Evolutionary conservation across 2,888 invertebrate genomes (phyloP), one percentile per base, ranked within the genome.

Genomic region (Macaria liturata): DNA sequence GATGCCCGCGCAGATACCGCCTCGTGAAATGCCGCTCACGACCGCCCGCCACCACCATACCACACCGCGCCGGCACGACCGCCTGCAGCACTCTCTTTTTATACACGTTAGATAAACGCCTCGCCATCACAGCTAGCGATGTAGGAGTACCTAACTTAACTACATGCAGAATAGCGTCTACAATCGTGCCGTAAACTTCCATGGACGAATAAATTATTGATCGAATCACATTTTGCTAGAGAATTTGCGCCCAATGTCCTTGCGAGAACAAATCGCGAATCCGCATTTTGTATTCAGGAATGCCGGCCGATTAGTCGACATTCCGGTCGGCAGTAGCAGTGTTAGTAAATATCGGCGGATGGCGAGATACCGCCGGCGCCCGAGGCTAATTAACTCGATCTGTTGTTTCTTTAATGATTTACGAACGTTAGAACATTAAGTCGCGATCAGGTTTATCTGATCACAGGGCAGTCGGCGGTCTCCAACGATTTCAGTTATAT

Each of bases 11-110:
- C 72, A 83, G 91, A 91, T 91, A 91, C 72, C 79, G 44, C 32
- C 81, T 85, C 87, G 85, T 86, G 85, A 88, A 89, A 89, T 86
- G 88, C 87, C 84, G 83, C 84, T 88, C 89, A 90, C 90, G 89
- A 90, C 83, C 69, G 74, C 34, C 34, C 7, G 34, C 34, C 34
- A 6, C 5, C 84, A 83, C 82, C 81, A 74, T 71, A 73, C 20
- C 78, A 70, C 78, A 71, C 76, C 74, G 70, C 86, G 78, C 84
- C 78, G 67, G 76, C 88, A 90, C 88, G 88, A 88, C 76, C 71
- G 75, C 81, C 76, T 66, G 65, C 58, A 76, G 77, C 75, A 60
- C 68, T 64, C 66, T 70, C 76, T 74, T 78, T 80, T 72, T 71
- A 68, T 69, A 70, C 65, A 54, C 39, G 52, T 55, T 52, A 62